These are phyloP conservation scores for Anthrax anthrax DNA, from an alignment of 2,888 invertebrate genomes.

Conservation along the genomic window DNA sequence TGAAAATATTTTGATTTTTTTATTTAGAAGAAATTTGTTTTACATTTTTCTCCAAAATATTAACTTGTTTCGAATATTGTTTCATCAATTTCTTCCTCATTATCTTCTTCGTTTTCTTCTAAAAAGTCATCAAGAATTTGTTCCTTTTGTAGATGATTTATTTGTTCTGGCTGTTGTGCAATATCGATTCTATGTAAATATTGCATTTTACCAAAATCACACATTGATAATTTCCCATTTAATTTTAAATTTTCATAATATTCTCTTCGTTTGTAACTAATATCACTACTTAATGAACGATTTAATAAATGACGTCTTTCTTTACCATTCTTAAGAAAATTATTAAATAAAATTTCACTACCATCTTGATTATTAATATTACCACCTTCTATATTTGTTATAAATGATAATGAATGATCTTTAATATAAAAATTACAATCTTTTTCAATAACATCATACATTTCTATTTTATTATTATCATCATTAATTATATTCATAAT, in stretches of 20 bases:
- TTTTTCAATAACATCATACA: constrained; percentile 16
- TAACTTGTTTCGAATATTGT: no score
- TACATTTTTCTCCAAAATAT: no score
- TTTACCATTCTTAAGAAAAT: constrained; percentile 25
- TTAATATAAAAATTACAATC: constrained; percentile 16
- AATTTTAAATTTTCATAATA: constrained; percentile 19
- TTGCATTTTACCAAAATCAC: background rate
- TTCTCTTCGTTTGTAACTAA: constrained; percentile 17
- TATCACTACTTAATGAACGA: constrained; percentile 27
- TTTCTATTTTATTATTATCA: constrained; percentile 8
- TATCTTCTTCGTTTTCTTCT: no score
- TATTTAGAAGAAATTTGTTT: no score
- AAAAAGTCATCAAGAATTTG: no score
- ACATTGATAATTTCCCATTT: background rate
- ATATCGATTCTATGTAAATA: no score
- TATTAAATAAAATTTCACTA: constrained; percentile 10
- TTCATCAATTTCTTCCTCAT: no score
- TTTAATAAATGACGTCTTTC: constrained; percentile 25
- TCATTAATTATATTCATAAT: constrained; percentile 16
- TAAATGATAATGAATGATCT: constrained; percentile 16
- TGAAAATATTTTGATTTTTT: no score
- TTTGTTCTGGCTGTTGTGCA: background rate
- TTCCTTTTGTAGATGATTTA: no score
- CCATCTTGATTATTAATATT: no score
- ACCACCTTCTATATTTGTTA: no score